phyloP scores from a whole-genome alignment of 1,140 invertebrate genomes.

The Eciton burchellii region DNA sequence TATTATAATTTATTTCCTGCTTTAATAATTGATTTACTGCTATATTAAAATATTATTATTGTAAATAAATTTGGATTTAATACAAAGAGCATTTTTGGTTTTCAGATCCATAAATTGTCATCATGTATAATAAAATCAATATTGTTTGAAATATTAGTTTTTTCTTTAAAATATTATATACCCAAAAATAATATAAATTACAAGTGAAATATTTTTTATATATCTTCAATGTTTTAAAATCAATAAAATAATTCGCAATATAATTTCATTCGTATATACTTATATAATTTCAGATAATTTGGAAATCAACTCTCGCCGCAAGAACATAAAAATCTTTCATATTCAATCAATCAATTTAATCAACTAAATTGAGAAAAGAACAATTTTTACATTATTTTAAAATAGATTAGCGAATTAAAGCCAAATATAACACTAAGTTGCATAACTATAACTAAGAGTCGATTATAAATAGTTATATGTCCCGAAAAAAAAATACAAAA shows the following conservation, averaged over 20 bases:
- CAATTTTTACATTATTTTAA: too few relatives aligned
- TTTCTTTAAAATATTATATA: not conserved
- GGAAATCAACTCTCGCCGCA: too few relatives aligned
- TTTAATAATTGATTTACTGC: conserved; percentile 1
- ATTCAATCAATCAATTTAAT: too few relatives aligned
- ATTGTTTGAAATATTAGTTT: not conserved
- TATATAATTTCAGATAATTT: too few relatives aligned
- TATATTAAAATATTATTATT: conserved; percentile 12
- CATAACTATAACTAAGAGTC: too few relatives aligned
- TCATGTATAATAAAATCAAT: not conserved
- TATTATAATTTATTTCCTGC: conserved; percentile 28
- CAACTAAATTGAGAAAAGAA: too few relatives aligned
- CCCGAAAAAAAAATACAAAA: too few relatives aligned
- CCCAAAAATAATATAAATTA: not conserved
- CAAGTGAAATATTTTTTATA: not conserved
- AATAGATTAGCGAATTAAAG: too few relatives aligned
- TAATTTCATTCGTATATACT: not conserved
- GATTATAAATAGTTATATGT: too few relatives aligned
- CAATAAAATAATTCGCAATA: conserved; percentile 11
- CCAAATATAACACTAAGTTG: too few relatives aligned
- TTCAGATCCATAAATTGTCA: conserved; percentile 39
- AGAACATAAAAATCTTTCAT: too few relatives aligned
- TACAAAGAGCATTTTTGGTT: conserved; percentile 36
- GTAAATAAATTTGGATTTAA: not conserved
- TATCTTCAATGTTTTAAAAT: not conserved